Percentiles rank a stretch among this genome's conserved stretches.
phyloP scores from a whole-genome alignment of 2,113 vertebrate genomes.

The Grammomys dolichurus region DNA sequence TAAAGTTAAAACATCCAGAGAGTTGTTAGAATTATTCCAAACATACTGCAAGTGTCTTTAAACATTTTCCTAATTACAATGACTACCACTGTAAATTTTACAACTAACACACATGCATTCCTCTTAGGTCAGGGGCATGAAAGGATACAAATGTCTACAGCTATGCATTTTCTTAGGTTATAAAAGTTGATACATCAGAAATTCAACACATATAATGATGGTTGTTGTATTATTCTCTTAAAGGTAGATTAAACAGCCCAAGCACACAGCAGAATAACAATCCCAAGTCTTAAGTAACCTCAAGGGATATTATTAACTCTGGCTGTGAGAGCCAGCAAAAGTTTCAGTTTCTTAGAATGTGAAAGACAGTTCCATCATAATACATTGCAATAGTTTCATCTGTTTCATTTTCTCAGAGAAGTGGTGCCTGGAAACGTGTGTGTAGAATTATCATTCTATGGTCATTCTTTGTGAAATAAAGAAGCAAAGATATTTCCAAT shows the following conservation, averaged over 20 bases:
- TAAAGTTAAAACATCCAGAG: too few species aligned
- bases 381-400: not conserved
- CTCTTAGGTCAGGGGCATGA: not conserved
- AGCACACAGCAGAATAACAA: not conserved
- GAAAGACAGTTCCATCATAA: not conserved
- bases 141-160: not conserved
- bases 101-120: not conserved
- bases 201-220: not conserved
- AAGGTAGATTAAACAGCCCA: not conserved
- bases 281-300: not conserved
- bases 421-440: not conserved
- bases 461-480: conserved; percentile 26
- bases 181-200: not conserved
- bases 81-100: too few species aligned
- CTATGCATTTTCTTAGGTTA: not conserved
- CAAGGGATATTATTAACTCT: not conserved
- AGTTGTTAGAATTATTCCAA: too few species aligned
- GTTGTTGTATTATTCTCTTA: not conserved
- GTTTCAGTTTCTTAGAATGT: not conserved
- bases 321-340: not conserved
- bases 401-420: not conserved
- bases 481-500: conserved; percentile 1
- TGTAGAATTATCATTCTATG: not conserved
- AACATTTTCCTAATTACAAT: too few species aligned
- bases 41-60: too few species aligned